Base-by-base conservation (phyloP, 2,797 vertebrate species). In the Rhinoraja longicauda region DNA sequence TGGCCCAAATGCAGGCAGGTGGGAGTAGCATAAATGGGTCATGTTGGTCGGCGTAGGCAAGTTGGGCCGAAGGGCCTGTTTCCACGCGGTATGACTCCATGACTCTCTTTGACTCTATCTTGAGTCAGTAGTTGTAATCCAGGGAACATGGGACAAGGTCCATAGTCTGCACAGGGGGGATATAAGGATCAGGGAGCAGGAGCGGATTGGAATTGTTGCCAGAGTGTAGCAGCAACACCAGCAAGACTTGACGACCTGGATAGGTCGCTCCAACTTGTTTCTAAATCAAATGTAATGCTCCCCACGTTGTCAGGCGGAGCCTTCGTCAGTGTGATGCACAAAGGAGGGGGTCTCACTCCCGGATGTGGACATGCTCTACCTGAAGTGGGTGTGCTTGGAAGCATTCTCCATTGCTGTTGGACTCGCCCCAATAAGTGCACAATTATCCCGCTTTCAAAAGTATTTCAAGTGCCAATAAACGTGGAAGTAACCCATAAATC, bases 401-500 rank as follows among this genome's bases (percentile, higher is more conserved):
- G 6, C 79, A 10, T 53, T 45, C 45, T 8, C 36, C 59, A 88
- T n/a, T 29, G 10, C 81, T 84, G 9, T 29, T 26, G 24, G 29
- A 82, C 82, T 64, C n/a, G 21, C 59, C 53, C n/a, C 26, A 29
- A 39, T 12, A 57, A 62, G 26, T 29, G 59, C 26, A 17, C 29
- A 86, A 62, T 62, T 32, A 32, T 9, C 64, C 1, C 21, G n/a
- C 84, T 59, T 36, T 5, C 84, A 62, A 86, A 59, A 64, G 29
- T n/a, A 53, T 91, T 91, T 91, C 67, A 36, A 72, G 29, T 8
- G 32, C 15, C 12, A 73, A n/a, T 21, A 45, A 70, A 72, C 72
- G 45, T 39, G 67, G 67, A 91, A 67, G 32, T 24, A 36, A 90
- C 64, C 64, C 86, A 90, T 91, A 73, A 91, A 91, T 91, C 64